Evolutionary conservation across 2,888 invertebrate genomes (phyloP).

Genomic region (Deroplatys truncata): DNA sequence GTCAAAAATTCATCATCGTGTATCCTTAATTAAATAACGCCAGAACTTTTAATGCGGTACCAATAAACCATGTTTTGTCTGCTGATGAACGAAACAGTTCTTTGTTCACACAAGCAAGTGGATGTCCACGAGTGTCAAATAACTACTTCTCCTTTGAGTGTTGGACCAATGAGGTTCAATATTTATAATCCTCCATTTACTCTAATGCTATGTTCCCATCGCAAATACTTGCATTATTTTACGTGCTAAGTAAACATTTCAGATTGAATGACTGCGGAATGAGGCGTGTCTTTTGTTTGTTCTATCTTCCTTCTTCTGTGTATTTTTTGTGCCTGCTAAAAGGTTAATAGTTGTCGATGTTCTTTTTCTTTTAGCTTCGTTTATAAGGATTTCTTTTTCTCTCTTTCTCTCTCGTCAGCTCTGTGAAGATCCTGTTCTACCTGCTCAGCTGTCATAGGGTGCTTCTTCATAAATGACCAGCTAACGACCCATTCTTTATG

Average conservation of each 20-base stretch:
- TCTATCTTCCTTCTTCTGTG: background rate
- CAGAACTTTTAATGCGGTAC: too few species aligned
- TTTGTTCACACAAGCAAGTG: too few species aligned
- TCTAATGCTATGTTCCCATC: too few species aligned
- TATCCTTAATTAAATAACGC: too few species aligned
- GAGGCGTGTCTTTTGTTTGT: background rate
- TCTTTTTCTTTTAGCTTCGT: background rate
- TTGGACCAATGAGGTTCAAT: too few species aligned
- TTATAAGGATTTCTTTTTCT: background rate
- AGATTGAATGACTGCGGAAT: background rate
- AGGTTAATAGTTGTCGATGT: constrained; percentile 10
- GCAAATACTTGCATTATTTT: background rate
- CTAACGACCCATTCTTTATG: too few species aligned
- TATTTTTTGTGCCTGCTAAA: constrained; percentile 4
- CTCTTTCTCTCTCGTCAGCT: background rate
- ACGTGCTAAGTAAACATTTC: background rate
- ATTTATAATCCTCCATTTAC: too few species aligned
- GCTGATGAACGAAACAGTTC: too few species aligned
- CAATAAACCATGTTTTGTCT: too few species aligned
- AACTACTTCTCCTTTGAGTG: too few species aligned
- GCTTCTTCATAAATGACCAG: background rate
- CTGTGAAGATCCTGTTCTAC: background rate
- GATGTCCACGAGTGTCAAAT: too few species aligned
- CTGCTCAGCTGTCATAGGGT: background rate
- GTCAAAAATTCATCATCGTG: too few species aligned